phyloP scores from a whole-genome alignment of 1,140 invertebrate species.

The Subanguina moxae region DNA sequence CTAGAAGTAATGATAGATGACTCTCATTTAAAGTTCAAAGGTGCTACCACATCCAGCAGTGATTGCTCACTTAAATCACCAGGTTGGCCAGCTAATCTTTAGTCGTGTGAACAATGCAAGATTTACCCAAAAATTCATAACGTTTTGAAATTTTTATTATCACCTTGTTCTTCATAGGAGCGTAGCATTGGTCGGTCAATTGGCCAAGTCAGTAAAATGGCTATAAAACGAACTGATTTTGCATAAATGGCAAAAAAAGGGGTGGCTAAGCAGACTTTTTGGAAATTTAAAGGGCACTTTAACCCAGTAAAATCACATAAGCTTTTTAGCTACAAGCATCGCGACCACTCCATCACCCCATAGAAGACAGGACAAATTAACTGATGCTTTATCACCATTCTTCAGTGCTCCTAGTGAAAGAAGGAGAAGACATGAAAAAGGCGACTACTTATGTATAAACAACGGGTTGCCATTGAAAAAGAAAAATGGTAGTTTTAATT shows the following conservation, averaged over 20 bases:
- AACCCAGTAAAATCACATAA: no score
- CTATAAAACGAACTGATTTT: no score
- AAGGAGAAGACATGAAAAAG: constrained; percentile 34
- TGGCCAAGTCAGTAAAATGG: no score
- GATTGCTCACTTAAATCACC: neutral
- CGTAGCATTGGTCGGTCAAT: no score
- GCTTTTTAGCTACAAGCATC: constrained; percentile 5
- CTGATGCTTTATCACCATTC: constrained; percentile 38
- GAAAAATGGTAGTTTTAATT: neutral
- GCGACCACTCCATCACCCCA: constrained; percentile 32
- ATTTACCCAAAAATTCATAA: no score
- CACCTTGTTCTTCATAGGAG: no score
- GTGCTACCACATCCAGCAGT: neutral
- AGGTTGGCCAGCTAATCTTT: neutral
- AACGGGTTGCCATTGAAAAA: constrained; percentile 16
- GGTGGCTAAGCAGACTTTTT: no score
- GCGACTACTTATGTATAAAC: constrained; percentile 31
- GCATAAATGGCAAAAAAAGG: no score
- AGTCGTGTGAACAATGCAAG: neutral
- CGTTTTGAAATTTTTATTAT: no score
- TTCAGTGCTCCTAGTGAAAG: constrained; percentile 35
- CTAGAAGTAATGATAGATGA: neutral
- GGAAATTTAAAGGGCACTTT: no score
- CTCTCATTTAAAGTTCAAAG: neutral
- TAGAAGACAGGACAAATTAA: constrained; percentile 23